Base-by-base conservation (phyloP, 2,888 invertebrate species). In the Cantharis rustica region DNA sequence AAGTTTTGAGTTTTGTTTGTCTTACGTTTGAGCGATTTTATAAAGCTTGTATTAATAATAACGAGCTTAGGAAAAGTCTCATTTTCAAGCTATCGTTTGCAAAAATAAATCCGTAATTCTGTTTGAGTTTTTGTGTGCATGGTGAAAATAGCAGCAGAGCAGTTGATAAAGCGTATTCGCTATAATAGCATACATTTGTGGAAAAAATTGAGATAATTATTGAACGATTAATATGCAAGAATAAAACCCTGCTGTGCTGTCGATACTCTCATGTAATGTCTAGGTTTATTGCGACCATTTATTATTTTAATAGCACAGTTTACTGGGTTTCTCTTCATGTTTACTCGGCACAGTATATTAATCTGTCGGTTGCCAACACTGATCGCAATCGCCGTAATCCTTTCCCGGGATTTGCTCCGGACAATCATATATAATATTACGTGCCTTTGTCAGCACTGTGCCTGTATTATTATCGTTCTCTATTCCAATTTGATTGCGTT, bases 241-340 rank as follows among this genome's bases (percentile, higher is more conserved):
- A 84, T 83, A 83, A 83, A 82, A 79, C 80, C 85, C 85, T 81
- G 86, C 86, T 85, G 86, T 79, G 85, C 84, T 84, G 85, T 86
- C 86, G 85, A 86, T 86, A 83, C 84, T 83, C 82, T 82, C 86
- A 82, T 86, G 86, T 86, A 86, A 86, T 84, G 84, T 82, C 85
- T 85, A 84, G 84, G 82, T 87, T 86, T 86, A 86, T 86, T 82
- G 85, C 85, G 81, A 81, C 83, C 86, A 84, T 87, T 87, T 86
- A 84, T 87, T 86, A 87, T 86, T 85, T 86, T 86, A 86, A 87
- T 86, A 84, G 86, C 84, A 80, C 83, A 85, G 84, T 86, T 86
- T 86, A 85, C 84, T 82, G 83, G 84, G 82, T 77, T 84, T 82
- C 81, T 82, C 81, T 84, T 83, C 84, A 82, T 85, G 84, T 85